phyloP scores from a whole-genome alignment of 2,113 vertebrate species.

The Elgaria multicarinata region DNA sequence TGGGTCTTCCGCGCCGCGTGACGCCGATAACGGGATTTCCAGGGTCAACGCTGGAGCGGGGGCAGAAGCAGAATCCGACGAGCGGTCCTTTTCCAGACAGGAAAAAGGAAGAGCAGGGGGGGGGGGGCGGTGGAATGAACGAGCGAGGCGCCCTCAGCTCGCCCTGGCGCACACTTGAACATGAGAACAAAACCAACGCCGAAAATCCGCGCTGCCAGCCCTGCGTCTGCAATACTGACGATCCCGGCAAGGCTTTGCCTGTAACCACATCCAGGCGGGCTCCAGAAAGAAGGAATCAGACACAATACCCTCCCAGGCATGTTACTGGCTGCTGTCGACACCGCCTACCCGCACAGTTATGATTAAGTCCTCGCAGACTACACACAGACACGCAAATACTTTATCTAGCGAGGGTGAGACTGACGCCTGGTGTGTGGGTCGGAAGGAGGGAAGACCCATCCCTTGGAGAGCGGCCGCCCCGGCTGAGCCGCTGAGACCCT shows the following conservation, averaged over 20 bases:
- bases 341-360: constrained; percentile 3
- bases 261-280: background rate
- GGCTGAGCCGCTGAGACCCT: no score
- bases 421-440: background rate
- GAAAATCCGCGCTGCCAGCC: no score
- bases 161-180: no score
- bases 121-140: no score
- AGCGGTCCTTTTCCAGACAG: background rate
- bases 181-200: background rate
- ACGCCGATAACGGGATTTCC: background rate
- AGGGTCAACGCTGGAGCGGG: background rate
- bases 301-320: background rate
- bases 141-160: background rate
- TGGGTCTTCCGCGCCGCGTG: background rate
- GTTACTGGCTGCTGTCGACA: constrained; percentile 1
- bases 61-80: no score
- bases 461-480: background rate
- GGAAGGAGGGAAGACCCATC: background rate
- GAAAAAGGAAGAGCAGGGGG: background rate
- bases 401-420: background rate
- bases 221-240: background rate
- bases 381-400: background rate
- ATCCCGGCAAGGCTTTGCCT: background rate
- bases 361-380: background rate
- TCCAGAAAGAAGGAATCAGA: background rate